Base-by-base conservation (phyloP, 2,888 invertebrate species). In the Lasioglossum vierecki region DNA sequence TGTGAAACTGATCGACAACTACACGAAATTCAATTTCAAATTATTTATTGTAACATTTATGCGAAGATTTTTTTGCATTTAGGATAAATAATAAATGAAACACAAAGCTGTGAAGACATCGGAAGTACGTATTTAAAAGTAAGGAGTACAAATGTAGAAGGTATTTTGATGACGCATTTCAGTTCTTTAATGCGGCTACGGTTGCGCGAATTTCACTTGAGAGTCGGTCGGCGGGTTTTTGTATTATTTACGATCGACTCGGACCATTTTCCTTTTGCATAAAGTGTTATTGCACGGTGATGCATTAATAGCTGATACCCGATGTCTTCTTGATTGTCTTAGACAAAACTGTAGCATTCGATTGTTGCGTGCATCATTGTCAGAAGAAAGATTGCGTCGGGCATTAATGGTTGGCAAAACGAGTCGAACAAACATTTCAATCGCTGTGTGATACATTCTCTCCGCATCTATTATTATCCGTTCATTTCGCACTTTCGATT, bases 361-460 rank as follows among this genome's bases (percentile, higher is more conserved):
- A 82, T 75, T 44, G 76, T 75, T 75, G 41, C 77, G 57, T 75
- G 57, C 71, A 70, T 75, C 80, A 66, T 68, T 76, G 13, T 63
- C 66, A 57, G 39, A 39, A 41, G 26, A 53, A 72, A 60, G 18
- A 18, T n/a, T 70, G 46, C 68, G 53, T 68, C 22, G 18, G 41
- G 35, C 53, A 15, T 71, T 66, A 35, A 73, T n/a, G 30, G 53
- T 53, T 68, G 60, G 53, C 60, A 39, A 15, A 60, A 49, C 18
- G 30, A 30, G 76, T 72, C 63, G 71, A 83, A 63, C 63, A 35
- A 26, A 68, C 68, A n/a, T 30, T n/a, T 49, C 35, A 35, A 76
- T 76, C 44, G 15, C 71, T 35, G 26, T 18, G 76, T 68, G 46
- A 72, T 76, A 66, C 18, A 46, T 44, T 11, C 53, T 84, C 60